Evolutionary conservation across 2,797 vertebrate species (phyloP).

Genomic region (Acridotheres tristis): DNA sequence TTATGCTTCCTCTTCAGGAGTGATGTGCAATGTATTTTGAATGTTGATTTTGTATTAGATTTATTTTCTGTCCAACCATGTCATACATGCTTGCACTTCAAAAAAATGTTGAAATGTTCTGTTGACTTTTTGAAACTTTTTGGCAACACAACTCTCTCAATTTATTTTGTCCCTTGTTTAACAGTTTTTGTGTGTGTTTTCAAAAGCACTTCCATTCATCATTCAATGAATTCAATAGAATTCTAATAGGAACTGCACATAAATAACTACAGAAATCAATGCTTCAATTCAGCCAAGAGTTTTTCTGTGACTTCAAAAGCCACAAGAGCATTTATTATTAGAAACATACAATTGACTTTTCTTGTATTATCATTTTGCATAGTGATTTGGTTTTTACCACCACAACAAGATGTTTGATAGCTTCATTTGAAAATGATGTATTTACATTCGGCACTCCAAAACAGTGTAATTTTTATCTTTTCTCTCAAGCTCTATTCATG

Average conservation of each 20-base stretch:
- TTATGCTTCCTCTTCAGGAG: background rate
- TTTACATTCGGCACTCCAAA: constrained; percentile 3
- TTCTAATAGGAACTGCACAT: constrained; percentile 67
- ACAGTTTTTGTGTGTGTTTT: constrained; percentile 63
- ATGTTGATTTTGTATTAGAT: background rate
- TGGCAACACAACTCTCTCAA: background rate
- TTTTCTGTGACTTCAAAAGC: constrained; percentile 67
- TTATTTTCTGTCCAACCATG: background rate
- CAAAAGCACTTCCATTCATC: constrained; percentile 65
- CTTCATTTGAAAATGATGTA: constrained; percentile 70
- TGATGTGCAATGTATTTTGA: background rate
- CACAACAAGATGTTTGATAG: constrained; percentile 55
- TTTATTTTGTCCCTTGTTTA: constrained; percentile 60
- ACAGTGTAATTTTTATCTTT: constrained; percentile 49
- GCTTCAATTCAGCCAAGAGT: constrained; percentile 60
- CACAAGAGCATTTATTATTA: constrained; percentile 70
- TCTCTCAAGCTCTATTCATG: background rate
- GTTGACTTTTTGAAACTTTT: constrained; percentile 49
- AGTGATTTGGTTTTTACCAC: constrained; percentile 53
- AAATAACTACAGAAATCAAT: constrained; percentile 71
- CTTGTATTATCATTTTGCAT: constrained; percentile 58
- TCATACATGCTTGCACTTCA: background rate
- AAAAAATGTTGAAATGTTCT: constrained; percentile 32
- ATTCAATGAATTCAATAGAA: constrained; percentile 67
- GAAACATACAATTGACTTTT: constrained; percentile 66